Conservation (phyloP, 2,888 invertebrate species). For the Oscheius sp. region DNA sequence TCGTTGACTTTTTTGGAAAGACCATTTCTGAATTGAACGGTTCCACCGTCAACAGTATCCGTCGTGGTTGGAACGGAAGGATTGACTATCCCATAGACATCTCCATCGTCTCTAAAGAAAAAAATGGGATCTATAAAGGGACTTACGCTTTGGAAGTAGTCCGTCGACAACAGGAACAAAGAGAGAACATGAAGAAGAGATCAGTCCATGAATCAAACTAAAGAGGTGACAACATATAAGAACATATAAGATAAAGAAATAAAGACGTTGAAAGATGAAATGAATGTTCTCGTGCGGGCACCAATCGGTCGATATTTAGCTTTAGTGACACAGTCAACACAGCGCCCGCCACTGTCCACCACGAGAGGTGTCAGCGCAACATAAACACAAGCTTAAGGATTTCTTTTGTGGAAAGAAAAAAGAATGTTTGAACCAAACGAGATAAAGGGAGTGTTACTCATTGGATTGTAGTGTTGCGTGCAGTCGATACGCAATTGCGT, state of each 20-base stretch:
- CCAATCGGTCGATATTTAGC: conserved; percentile 28
- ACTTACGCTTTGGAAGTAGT: conserved; percentile 10
- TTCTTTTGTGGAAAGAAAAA: not conserved
- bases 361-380: conserved; percentile 17
- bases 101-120: conserved; percentile 24
- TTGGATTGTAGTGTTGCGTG: too few relatives aligned
- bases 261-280: not conserved
- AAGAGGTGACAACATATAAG: not conserved
- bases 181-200: conserved; percentile 10
- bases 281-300: conserved; percentile 4
- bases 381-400: conserved; percentile 7
- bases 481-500: too few relatives aligned
- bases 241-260: not conserved
- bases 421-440: not conserved
- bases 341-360: conserved; percentile 21
- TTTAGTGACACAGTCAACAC: conserved; percentile 27
- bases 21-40: conserved; percentile 28
- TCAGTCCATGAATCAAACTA: too few relatives aligned
- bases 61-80: conserved; percentile 16
- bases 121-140: not conserved
- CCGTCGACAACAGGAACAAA: conserved; percentile 12
- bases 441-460: too few relatives aligned
- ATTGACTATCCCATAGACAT: conserved; percentile 31
- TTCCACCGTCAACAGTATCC: not conserved
- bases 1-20: conserved; percentile 31